Percentiles rank a stretch among this genome's conserved stretches.
phyloP scores from a whole-genome alignment of 2,113 vertebrate species.

The Leuciscus idus region DNA sequence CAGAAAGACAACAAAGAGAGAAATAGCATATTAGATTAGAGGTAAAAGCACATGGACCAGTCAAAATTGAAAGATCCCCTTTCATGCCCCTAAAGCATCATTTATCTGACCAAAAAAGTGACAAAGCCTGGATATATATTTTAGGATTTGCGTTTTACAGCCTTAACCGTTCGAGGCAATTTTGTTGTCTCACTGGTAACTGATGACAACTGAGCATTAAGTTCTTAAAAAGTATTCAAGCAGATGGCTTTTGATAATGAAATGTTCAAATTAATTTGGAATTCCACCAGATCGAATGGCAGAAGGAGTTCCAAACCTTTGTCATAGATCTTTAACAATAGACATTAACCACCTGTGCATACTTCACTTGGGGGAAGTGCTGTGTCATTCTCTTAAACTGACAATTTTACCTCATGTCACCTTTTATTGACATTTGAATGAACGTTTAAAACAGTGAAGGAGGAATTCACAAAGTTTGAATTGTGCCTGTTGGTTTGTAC shows the following conservation, averaged over 20 bases:
- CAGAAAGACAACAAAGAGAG: constrained; percentile 58
- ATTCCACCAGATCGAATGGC: constrained; percentile 16
- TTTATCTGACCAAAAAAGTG: background rate
- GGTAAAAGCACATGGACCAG: constrained; percentile 8
- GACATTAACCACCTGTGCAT: constrained; percentile 44
- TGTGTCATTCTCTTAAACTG: background rate
- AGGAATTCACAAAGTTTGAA: background rate
- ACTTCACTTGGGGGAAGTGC: background rate
- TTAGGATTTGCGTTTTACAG: background rate
- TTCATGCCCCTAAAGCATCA: background rate
- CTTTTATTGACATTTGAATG: background rate
- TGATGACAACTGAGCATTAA: constrained; percentile 31
- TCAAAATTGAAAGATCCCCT: background rate
- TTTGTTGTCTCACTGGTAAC: constrained; percentile 21
- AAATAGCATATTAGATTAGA: constrained; percentile 7
- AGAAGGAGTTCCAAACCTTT: background rate
- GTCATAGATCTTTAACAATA: constrained; percentile 16
- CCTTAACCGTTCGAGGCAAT: background rate
- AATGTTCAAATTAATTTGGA: constrained; percentile 34
- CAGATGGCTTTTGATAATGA: constrained; percentile 52
- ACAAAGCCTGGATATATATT: background rate
- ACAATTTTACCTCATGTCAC: background rate
- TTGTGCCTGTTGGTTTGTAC: background rate
- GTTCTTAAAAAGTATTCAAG: constrained; percentile 39
- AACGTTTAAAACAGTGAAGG: background rate